Percentiles rank a stretch among this genome's conserved stretches.
Conservation (phyloP, 2,113 vertebrate genomes). For the Mesoclemmys tuberculata region DNA sequence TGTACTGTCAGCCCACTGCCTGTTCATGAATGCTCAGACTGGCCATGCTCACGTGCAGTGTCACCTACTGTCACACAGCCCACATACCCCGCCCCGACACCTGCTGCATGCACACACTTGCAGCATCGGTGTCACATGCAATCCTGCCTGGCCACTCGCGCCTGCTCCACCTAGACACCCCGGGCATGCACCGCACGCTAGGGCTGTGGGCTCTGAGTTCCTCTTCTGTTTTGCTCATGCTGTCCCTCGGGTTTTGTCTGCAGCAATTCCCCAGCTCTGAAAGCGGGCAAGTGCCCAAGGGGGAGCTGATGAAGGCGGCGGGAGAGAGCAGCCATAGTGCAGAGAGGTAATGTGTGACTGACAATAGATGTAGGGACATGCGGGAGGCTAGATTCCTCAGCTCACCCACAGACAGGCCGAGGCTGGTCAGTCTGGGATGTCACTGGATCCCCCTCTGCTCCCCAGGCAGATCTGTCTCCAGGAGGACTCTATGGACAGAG, state of each 20-base stretch:
- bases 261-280: not conserved
- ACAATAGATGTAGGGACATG: no score
- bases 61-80: not conserved
- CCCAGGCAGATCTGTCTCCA: not conserved
- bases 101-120: rapidly evolving
- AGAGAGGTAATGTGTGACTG: not conserved
- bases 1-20: not conserved
- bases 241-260: not conserved
- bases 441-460: not conserved
- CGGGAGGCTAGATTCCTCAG: not conserved
- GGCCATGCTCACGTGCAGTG: not conserved
- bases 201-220: rapidly evolving
- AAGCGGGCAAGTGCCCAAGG: not conserved
- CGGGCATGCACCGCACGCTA: not conserved
- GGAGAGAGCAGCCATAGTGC: not conserved
- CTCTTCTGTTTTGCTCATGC: not conserved
- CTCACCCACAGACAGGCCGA: not conserved
- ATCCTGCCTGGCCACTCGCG: not conserved
- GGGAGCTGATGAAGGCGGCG: not conserved
- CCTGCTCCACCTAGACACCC: not conserved
- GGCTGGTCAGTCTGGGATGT: not conserved
- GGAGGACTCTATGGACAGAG: not conserved
- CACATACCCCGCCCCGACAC: not conserved
- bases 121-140: rapidly evolving
- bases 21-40: not conserved